Evolutionary conservation across 2,113 vertebrate species (phyloP), one percentile per base, ranked within the genome.

Genomic region (Bubo blakistoni): DNA sequence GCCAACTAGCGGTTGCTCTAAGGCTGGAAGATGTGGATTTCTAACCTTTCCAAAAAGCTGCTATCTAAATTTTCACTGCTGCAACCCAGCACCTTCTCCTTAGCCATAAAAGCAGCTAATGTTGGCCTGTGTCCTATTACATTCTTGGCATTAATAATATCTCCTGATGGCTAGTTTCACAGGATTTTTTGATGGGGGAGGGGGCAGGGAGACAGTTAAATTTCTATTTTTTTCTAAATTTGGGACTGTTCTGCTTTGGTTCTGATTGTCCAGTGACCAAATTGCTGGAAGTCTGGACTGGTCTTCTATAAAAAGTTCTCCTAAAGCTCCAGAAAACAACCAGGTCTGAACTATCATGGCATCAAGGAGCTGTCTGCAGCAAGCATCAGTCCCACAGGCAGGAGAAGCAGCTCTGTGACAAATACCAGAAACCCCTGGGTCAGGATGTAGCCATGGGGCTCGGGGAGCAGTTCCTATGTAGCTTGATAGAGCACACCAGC

Each of bases 391-490:
- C 40, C 42, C 57, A 30, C 13, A 46, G 47, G 27, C 20, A 61
- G 57, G 19, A 81, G 42, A 59, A 88, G 9, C 40, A 47, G 22
- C 79, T 88, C 40, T 59, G 15, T 57, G 52, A 34, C 34, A 11
- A 51, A 29, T 19, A 42, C 3, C 21, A 27, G 46, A 30, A 85
- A 27, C 11, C 32, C 1, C 11, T 40, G 36, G 16, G 30, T 38
- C n/a, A 46, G 20, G n/a, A 67, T 19, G 12, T 16, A 55, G 27
- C 58, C 0, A 0, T 62, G 65, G 15, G 36, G 1, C 17, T 44
- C 3, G 2, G 62, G 21, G 13, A 65, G 1, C 0, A 0, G 29
- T 18, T 80, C 18, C 8, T 34, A 20, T 47, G 36, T n/a, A 9
- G 1, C 47, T 61, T 51, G n/a, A 62, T 20, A 18, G 52, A 55